Base-by-base conservation (phyloP, 2,797 vertebrate species). In the Tragopan temminckii region DNA sequence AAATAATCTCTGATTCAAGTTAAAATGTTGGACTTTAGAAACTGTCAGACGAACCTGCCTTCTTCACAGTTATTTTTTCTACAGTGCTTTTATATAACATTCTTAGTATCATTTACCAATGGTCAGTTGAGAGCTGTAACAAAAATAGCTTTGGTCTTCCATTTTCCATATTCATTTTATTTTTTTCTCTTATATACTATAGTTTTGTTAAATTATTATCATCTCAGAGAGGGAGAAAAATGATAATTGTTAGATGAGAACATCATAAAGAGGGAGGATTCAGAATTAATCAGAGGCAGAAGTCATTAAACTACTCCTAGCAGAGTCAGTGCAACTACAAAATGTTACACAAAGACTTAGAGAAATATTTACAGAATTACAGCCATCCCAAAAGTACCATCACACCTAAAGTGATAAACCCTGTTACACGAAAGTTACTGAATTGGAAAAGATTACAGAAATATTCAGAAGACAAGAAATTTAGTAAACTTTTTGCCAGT, bases 131-230 rank as follows among this genome's bases (percentile, higher is more conserved):
- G 31, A 13, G 8, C 38, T 88, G 9, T 23, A 79, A 63, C 31
- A 38, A 45, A n/a, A n/a, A 66, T 1, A 36, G 15, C 11, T 23
- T 89, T 81, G 27, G 6, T n/a, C 14, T 77, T 77, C 5, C 15
- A 19, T 40, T 27, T 48, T 25, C 52, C 9, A 16, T 29, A 29
- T 52, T 48, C 24, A 24, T 48, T 48, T 13, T 16, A 42, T 38
- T 38, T 27, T 6, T 16, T 13, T 3, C 9, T 23, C 0, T 1
- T 48, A n/a, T n/a, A n/a, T n/a, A 2, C 25, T 74, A 45, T 10
- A 61, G 25, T 15, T 82, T 38, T 29, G 58, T 7, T 40, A 48
- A 20, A 50, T 53, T 61, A 64, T 5, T 16, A n/a, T 7, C n/a
- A 11, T 55, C 40, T 45, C 13, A 6, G 35, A 29, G 14, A 18